These are phyloP conservation scores for Hemibagrus wyckioides DNA, from an alignment of 2,113 vertebrate genomes.

Conservation along the genomic window DNA sequence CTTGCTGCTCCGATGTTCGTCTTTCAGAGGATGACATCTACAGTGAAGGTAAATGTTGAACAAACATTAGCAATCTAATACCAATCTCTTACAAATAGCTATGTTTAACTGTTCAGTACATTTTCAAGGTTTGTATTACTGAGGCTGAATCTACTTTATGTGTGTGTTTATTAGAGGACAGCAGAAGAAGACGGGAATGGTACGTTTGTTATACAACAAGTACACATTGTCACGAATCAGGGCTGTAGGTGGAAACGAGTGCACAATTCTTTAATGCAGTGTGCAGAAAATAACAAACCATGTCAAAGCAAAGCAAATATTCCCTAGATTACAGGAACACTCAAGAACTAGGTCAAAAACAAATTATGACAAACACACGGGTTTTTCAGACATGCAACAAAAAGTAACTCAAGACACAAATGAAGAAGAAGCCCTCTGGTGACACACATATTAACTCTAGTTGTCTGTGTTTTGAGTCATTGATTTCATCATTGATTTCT, in stretches of 20 bases:
- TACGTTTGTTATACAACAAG: slow-evolving; percentile 56
- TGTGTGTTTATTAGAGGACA: slow-evolving; percentile 68
- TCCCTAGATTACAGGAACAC: too few relatives aligned
- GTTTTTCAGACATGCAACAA: too few relatives aligned
- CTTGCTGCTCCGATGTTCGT: slow-evolving; percentile 76
- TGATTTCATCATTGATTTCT: not conserved
- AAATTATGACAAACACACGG: too few relatives aligned
- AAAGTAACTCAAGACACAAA: too few relatives aligned
- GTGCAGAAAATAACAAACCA: too few relatives aligned
- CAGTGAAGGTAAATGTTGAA: slow-evolving; percentile 73
- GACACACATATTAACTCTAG: too few relatives aligned
- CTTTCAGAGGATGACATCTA: slow-evolving; percentile 68
- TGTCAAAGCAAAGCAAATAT: too few relatives aligned
- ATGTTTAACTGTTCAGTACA: not conserved
- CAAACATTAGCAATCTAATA: not conserved
- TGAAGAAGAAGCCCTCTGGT: too few relatives aligned
- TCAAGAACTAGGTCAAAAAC: too few relatives aligned
- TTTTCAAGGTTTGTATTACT: not conserved
- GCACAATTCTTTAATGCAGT: too few relatives aligned
- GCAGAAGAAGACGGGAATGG: slow-evolving; percentile 73
- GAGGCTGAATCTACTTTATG: not conserved
- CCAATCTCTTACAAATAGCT: not conserved
- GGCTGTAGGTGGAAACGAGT: too few relatives aligned
- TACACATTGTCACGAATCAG: too few relatives aligned
- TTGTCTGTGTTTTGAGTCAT: not conserved